Percentiles rank a stretch among this genome's conserved stretches.
phyloP scores from a whole-genome alignment of 2,113 vertebrate species.

The Anarhynchus alexandrinus region DNA sequence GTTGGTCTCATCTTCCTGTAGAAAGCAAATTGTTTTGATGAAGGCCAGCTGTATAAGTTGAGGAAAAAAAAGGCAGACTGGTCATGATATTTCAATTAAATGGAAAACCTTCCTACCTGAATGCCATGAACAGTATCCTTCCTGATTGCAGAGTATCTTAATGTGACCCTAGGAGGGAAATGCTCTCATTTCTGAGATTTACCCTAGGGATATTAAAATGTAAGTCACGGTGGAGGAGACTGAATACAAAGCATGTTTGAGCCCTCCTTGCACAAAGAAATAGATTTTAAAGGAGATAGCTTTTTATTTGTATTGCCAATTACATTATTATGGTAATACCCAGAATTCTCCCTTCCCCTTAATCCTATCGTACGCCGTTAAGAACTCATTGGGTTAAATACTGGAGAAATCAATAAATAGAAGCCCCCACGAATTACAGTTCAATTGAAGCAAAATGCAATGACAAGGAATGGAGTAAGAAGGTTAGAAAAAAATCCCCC shows the following conservation, averaged over 20 bases:
- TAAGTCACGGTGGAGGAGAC: not conserved
- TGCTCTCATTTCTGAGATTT: not conserved
- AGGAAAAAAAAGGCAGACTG: not conserved
- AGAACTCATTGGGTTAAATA: not conserved
- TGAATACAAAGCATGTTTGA: not conserved
- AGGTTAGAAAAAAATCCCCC: not conserved
- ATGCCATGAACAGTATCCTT: not conserved
- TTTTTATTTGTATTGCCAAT: not conserved
- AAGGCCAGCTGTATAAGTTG: not conserved
- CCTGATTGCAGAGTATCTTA: not conserved
- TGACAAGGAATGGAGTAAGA: not conserved
- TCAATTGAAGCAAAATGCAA: not conserved
- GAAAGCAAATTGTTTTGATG: slow-evolving; percentile 51
- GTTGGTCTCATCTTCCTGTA: not conserved
- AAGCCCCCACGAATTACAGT: not conserved
- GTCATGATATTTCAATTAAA: not conserved
- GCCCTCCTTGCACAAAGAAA: not conserved
- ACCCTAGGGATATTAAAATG: not conserved
- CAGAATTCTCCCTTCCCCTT: not conserved
- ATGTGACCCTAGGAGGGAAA: not conserved
- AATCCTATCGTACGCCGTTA: not conserved
- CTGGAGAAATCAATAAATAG: not conserved
- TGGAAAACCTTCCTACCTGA: not conserved
- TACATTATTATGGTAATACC: not conserved
- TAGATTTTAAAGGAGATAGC: not conserved